Evolutionary conservation across 2,888 invertebrate species (phyloP).

Genomic region (Andricus quercusramuli): DNA sequence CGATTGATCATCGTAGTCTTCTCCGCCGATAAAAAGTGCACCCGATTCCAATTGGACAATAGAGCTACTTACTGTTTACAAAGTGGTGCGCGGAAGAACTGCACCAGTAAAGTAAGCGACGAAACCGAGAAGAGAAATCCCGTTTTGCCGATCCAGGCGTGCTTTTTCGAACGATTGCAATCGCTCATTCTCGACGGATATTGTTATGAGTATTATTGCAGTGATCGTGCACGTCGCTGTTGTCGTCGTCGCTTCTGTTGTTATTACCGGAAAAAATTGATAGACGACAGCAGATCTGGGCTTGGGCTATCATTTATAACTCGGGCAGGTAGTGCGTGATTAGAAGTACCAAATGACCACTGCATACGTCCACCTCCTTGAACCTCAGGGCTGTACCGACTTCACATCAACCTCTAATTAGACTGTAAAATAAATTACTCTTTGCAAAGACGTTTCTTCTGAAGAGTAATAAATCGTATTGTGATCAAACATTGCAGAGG

Average conservation of each 20-base stretch:
- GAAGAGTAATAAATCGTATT: constrained; percentile 29
- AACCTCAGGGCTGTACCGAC: background rate
- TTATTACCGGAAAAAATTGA: constrained; percentile 62
- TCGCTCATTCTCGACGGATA: constrained; percentile 56
- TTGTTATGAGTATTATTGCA: constrained; percentile 55
- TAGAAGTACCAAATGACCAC: constrained; percentile 70
- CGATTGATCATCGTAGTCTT: constrained; percentile 3
- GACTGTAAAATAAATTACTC: background rate
- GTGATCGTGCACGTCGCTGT: constrained; percentile 13
- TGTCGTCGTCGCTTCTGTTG: constrained; percentile 45
- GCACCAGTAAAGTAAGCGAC: constrained; percentile 44
- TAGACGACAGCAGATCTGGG: constrained; percentile 62
- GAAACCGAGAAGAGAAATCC: constrained; percentile 42
- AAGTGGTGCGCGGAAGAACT: constrained; percentile 43
- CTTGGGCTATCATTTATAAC: constrained; percentile 69
- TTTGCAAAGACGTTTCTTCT: background rate
- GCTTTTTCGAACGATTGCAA: constrained; percentile 47
- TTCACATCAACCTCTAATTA: background rate
- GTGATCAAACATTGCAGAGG: background rate
- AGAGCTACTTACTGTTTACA: constrained; percentile 26
- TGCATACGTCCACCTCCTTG: constrained; percentile 48
- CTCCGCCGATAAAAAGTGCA: constrained; percentile 42
- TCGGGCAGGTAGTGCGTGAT: constrained; percentile 65
- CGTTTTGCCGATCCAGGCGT: constrained; percentile 43
- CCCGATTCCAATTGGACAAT: constrained; percentile 47